These are phyloP conservation scores for Strix aluco DNA, from an alignment of 2,113 vertebrate genomes.

Conservation along the genomic window DNA sequence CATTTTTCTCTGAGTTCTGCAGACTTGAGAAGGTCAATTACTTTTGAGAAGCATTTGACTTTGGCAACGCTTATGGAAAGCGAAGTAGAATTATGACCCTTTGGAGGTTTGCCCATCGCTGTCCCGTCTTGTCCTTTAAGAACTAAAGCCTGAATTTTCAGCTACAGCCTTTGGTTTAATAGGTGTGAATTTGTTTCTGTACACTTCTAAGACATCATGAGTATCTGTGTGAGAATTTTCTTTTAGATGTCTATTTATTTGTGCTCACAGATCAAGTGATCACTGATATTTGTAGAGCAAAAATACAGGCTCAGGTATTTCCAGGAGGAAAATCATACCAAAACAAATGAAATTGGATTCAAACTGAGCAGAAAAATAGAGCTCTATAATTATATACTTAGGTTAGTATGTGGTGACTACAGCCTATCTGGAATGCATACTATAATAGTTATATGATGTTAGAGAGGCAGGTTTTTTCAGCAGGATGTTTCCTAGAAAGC, in stretches of 20 bases:
- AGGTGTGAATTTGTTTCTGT: slow-evolving; percentile 49
- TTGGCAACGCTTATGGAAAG: slow-evolving; percentile 57
- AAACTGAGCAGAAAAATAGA: slow-evolving; percentile 49
- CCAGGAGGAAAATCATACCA: slow-evolving; percentile 42
- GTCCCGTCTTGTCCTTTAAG: slow-evolving; percentile 55
- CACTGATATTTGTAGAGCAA: neutral
- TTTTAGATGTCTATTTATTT: slow-evolving; percentile 33
- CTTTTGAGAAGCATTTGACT: slow-evolving; percentile 61
- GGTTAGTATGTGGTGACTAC: slow-evolving; percentile 36
- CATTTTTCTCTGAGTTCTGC: slow-evolving; percentile 57
- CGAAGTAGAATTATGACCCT: slow-evolving; percentile 51
- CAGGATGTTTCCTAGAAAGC: slow-evolving; percentile 42
- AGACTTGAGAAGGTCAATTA: slow-evolving; percentile 60
- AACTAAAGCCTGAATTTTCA: slow-evolving; percentile 43
- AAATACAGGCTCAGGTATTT: slow-evolving; percentile 55
- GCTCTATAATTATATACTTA: slow-evolving; percentile 33
- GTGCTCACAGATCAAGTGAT: slow-evolving; percentile 43
- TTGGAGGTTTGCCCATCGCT: slow-evolving; percentile 48
- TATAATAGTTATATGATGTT: slow-evolving; percentile 42
- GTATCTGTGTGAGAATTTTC: slow-evolving; percentile 1
- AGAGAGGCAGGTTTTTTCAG: slow-evolving; percentile 18
- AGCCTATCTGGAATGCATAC: slow-evolving; percentile 48
- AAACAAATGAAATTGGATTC: slow-evolving; percentile 50
- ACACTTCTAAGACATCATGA: neutral
- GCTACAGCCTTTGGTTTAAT: neutral